Evolutionary conservation across 2,113 vertebrate genomes (phyloP).

Genomic region (Taxidea taxus): DNA sequence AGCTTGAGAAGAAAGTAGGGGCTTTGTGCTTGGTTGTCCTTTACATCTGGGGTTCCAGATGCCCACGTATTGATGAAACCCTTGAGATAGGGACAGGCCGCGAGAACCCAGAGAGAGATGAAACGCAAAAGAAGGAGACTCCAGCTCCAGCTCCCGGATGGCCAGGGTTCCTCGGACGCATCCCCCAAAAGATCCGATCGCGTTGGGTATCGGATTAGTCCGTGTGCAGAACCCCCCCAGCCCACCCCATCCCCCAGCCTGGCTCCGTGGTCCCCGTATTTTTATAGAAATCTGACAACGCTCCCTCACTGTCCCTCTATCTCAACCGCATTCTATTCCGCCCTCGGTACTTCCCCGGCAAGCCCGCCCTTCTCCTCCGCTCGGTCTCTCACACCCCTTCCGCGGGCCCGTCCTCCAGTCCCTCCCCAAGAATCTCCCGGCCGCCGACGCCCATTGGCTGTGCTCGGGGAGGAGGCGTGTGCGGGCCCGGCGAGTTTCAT

Average conservation of each 20-base stretch:
- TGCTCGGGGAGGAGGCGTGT: constrained; percentile 77
- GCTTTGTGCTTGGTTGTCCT: constrained; percentile 36
- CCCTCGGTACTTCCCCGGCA: background rate
- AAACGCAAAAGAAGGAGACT: background rate
- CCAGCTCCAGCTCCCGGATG: background rate
- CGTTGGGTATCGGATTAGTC: background rate
- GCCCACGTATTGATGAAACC: constrained; percentile 14
- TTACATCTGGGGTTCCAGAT: background rate
- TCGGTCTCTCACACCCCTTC: background rate
- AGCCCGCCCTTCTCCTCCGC: background rate
- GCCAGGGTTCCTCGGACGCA: background rate
- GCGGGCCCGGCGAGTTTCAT: constrained; percentile 82
- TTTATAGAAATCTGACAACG: constrained; percentile 45
- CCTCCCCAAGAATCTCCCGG: background rate
- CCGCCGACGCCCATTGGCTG: constrained; percentile 78
- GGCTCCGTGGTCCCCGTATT: constrained; percentile 39
- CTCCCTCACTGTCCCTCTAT: background rate
- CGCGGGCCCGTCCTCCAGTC: background rate
- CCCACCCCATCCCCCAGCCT: constrained; percentile 28
- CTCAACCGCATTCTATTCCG: background rate
- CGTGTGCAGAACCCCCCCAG: background rate
- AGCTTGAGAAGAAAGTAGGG: background rate
- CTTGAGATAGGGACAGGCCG: background rate
- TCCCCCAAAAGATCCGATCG: constrained; percentile 6
- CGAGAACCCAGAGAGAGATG: background rate